Evolutionary conservation across 2,113 vertebrate genomes (phyloP).

Genomic region (Paratilapia polleni): DNA sequence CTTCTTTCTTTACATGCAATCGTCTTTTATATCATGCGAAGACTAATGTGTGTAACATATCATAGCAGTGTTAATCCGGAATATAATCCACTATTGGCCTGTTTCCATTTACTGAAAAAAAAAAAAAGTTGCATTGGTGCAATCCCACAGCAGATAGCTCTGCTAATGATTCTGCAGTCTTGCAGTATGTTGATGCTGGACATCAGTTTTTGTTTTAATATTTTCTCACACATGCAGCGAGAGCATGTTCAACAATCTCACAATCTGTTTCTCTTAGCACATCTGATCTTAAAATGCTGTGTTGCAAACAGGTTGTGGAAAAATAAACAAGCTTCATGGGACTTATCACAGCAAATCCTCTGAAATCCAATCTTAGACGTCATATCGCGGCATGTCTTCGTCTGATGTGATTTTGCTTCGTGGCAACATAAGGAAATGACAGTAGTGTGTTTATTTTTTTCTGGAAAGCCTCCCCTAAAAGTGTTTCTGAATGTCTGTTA

Average conservation of each 20-base stretch:
- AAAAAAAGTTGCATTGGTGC: not conserved
- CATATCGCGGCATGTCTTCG: constrained; percentile 41
- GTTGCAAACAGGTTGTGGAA: constrained; percentile 31
- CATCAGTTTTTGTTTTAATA: constrained; percentile 27
- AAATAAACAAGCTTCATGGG: constrained; percentile 62
- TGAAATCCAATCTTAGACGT: constrained; percentile 61
- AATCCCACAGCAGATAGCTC: not conserved
- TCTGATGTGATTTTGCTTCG: constrained; percentile 40
- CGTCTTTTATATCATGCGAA: not conserved
- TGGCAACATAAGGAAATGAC: not conserved
- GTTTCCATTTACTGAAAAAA: not conserved
- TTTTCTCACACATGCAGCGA: constrained; percentile 22
- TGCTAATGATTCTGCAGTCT: not conserved
- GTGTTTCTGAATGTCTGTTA: not conserved
- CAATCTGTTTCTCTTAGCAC: constrained; percentile 46
- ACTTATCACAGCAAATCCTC: constrained; percentile 70
- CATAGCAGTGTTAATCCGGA: not conserved
- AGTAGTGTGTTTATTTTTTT: not conserved
- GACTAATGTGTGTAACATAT: not conserved
- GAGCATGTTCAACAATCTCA: not conserved
- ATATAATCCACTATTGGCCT: not conserved
- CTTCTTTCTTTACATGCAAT: not conserved
- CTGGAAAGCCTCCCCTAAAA: not conserved
- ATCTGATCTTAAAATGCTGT: constrained; percentile 48
- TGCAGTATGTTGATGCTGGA: not conserved